Evolutionary conservation across 2,113 vertebrate genomes (phyloP).

Genomic region (Planiliza haematocheilus): DNA sequence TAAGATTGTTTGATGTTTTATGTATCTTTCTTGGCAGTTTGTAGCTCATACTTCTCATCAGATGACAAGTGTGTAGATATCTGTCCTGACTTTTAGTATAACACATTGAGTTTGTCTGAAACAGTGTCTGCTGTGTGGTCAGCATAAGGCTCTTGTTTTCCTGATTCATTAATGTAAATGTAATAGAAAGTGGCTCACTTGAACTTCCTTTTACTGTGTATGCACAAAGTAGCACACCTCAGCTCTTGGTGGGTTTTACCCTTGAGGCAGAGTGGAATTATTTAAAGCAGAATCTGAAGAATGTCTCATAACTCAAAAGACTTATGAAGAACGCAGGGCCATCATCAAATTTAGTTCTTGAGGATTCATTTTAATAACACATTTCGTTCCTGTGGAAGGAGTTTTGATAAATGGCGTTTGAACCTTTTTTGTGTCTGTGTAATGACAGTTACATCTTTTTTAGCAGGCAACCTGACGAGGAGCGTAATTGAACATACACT

Average conservation of each 20-base stretch:
- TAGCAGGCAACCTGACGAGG: slow-evolving; percentile 20
- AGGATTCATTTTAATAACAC: slow-evolving; percentile 52
- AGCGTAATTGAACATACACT: slow-evolving; percentile 35
- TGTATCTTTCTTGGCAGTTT: too few relatives aligned
- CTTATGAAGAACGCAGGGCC: slow-evolving; percentile 36
- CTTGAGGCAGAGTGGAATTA: slow-evolving; percentile 36
- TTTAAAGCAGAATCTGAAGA: slow-evolving; percentile 37
- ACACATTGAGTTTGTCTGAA: not conserved
- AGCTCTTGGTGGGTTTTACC: slow-evolving; percentile 14
- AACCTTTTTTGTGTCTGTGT: slow-evolving; percentile 45
- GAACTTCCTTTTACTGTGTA: slow-evolving; percentile 23
- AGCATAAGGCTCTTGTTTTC: not conserved
- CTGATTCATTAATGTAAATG: not conserved
- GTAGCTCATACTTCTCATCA: too few relatives aligned
- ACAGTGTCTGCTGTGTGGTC: not conserved
- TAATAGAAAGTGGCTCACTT: not conserved
- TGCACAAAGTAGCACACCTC: slow-evolving; percentile 3
- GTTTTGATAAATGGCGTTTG: slow-evolving; percentile 50
- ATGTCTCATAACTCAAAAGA: slow-evolving; percentile 26
- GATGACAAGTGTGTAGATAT: not conserved
- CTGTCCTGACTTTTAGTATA: not conserved
- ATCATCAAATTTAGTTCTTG: slow-evolving; percentile 40
- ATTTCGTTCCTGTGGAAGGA: slow-evolving; percentile 42
- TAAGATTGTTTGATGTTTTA: too few relatives aligned
- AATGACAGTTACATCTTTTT: slow-evolving; percentile 32